Percentiles rank a stretch among this genome's conserved stretches.
Conservation (phyloP, 2,888 invertebrate species). For the Rhimphoctona megacephalus region DNA sequence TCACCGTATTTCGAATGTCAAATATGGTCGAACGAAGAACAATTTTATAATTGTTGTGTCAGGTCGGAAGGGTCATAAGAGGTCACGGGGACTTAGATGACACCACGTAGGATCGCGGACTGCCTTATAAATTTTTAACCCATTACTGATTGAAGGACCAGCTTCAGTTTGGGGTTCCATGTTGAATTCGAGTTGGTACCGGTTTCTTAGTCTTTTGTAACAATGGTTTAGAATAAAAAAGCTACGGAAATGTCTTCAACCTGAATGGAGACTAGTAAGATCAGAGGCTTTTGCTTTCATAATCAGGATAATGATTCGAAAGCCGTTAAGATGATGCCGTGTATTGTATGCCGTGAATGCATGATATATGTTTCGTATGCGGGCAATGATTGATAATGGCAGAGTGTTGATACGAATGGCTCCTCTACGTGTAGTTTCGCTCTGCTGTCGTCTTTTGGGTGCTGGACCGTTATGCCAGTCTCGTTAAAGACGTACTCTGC, state of each 20-base stretch:
- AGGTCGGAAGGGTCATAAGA: conserved; percentile 27
- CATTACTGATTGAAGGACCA: background rate
- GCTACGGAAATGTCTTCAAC: background rate
- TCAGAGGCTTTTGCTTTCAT: background rate
- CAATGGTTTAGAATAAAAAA: background rate
- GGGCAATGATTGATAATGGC: background rate
- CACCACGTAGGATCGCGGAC: background rate
- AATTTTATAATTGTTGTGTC: conserved; percentile 30
- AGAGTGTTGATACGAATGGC: background rate
- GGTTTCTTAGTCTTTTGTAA: background rate
- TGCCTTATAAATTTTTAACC: background rate
- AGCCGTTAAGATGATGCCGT: no score
- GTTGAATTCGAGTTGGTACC: background rate
- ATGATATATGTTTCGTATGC: background rate
- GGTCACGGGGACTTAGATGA: background rate
- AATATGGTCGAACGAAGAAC: conserved; percentile 3
- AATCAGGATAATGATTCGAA: background rate
- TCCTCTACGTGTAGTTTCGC: background rate
- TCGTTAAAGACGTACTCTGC: background rate
- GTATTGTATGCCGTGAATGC: background rate
- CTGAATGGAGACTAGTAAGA: background rate
- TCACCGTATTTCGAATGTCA: background rate
- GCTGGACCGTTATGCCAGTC: background rate
- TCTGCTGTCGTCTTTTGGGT: background rate
- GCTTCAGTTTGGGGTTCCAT: background rate